Evolutionary conservation across 2,888 invertebrate species (phyloP).

Genomic region (Syritta pipiens): DNA sequence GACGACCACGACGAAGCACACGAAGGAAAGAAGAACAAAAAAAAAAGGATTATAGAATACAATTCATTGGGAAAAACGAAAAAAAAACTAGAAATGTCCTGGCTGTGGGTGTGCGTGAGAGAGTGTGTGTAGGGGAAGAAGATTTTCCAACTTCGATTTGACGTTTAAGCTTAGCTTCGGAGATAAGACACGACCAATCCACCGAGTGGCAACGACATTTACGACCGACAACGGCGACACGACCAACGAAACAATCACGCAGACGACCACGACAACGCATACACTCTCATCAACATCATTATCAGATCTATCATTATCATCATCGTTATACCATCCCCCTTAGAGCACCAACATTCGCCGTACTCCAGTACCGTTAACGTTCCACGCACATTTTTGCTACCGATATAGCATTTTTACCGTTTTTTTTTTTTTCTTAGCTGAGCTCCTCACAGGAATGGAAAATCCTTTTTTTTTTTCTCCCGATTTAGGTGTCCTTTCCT

Average conservation of each 20-base stretch:
- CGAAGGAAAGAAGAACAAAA: slow-evolving; percentile 12
- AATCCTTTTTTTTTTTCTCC: not conserved
- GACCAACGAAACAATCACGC: slow-evolving; percentile 1
- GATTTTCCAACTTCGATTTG: no score
- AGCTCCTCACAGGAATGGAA: slow-evolving; percentile 28
- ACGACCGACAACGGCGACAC: slow-evolving; percentile 19
- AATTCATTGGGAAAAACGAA: no score
- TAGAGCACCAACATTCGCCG: slow-evolving; percentile 43
- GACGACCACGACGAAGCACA: slow-evolving; percentile 14
- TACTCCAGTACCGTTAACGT: slow-evolving; percentile 56
- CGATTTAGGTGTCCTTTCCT: not conserved
- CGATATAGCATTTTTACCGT: slow-evolving; percentile 63
- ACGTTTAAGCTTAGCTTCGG: no score
- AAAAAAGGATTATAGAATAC: slow-evolving; percentile 56
- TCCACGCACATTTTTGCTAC: slow-evolving; percentile 67
- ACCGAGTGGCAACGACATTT: slow-evolving; percentile 13
- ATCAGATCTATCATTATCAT: slow-evolving; percentile 57
- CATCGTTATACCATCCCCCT: slow-evolving; percentile 54
- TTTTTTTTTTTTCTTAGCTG: not conserved
- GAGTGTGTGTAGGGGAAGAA: no score
- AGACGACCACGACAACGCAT: slow-evolving; percentile 50
- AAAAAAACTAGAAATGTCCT: no score
- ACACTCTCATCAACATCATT: slow-evolving; percentile 60
- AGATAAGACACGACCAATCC: no score
- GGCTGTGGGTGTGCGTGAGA: no score